Percentiles rank a stretch among this genome's conserved stretches.
phyloP scores from a whole-genome alignment of 2,797 vertebrate genomes.

The Heterohyrax brucei region DNA sequence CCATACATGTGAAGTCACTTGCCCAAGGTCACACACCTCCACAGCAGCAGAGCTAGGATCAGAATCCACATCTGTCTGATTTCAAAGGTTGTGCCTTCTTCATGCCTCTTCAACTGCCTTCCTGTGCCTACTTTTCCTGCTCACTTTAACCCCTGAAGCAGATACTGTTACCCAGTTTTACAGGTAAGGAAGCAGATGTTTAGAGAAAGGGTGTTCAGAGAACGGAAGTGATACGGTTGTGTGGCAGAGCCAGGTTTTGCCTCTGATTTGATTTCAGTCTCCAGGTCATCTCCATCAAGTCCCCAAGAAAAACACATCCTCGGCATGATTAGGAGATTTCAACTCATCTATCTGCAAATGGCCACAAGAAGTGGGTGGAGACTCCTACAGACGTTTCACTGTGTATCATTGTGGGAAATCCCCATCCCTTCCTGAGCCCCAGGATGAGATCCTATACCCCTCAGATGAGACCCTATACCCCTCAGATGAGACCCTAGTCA shows the following conservation, averaged over 20 bases:
- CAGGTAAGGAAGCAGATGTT: background rate
- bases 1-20: background rate
- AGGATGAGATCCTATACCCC: background rate
- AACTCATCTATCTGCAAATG: background rate
- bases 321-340: background rate
- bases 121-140: background rate
- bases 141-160: fast-evolving
- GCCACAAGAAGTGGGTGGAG: background rate
- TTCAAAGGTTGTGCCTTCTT: background rate
- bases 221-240: background rate
- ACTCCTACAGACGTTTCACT: fast-evolving
- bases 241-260: background rate
- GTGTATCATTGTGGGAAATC: background rate
- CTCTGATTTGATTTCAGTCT: background rate
- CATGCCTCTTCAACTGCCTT: background rate
- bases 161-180: background rate
- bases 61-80: background rate
- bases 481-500: fast-evolving
- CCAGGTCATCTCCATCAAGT: background rate
- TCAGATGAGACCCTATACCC: background rate
- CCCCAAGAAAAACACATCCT: background rate
- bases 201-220: background rate
- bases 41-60: background rate
- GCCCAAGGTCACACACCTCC: background rate
- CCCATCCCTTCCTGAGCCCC: background rate